Evolutionary conservation across 2,113 vertebrate genomes (phyloP).

Genomic region (Rhinoderma darwinii): DNA sequence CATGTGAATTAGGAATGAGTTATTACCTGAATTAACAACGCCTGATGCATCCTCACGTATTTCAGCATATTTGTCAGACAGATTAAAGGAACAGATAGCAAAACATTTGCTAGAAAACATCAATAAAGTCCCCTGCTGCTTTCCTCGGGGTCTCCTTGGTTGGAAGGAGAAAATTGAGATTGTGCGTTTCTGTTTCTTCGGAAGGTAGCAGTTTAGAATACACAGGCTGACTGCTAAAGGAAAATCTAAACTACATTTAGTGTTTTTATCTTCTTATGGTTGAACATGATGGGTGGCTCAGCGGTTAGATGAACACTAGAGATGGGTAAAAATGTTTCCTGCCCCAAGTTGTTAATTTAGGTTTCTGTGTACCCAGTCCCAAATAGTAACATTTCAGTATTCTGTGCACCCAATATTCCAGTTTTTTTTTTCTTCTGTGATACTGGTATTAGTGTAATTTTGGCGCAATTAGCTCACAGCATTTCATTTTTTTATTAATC

Average conservation of each 20-base stretch:
- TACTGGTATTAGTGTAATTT: no score
- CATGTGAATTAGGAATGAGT: conserved; percentile 72
- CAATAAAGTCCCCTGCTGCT: conserved; percentile 76
- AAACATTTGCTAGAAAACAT: conserved; percentile 80
- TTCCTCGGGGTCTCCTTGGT: conserved; percentile 72
- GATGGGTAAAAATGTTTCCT: no score
- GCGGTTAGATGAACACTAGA: no score
- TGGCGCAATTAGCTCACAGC: no score
- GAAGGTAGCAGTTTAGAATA: background rate
- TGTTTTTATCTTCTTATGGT: background rate
- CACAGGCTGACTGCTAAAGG: background rate
- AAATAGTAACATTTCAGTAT: no score
- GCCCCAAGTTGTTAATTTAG: no score
- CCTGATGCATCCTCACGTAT: conserved; percentile 73
- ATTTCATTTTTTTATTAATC: no score
- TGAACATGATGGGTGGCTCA: no score
- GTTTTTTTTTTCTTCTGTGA: no score
- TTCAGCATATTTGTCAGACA: conserved; percentile 74
- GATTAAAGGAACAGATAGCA: conserved; percentile 76
- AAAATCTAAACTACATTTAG: background rate
- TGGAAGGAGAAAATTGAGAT: conserved; percentile 74
- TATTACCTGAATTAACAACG: conserved; percentile 79
- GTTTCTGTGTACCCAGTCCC: no score
- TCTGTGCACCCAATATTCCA: no score
- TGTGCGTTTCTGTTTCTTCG: conserved; percentile 66